Evolutionary conservation across 2,113 vertebrate genomes (phyloP), one percentile per base, ranked within the genome.

Genomic region (Plecturocebus donacophilus): DNA sequence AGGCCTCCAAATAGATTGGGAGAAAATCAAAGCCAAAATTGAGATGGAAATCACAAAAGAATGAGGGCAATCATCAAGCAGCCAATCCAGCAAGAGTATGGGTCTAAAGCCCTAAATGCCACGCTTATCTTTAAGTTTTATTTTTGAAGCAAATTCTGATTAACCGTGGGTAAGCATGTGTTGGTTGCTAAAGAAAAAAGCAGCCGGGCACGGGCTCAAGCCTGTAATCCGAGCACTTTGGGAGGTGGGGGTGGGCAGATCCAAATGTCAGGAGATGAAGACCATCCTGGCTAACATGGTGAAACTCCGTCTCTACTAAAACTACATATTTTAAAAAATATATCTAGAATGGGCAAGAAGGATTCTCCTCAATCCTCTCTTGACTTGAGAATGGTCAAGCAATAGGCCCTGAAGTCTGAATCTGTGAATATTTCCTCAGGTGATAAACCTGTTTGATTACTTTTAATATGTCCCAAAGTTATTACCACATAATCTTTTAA

Each of bases 21-120:
- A 99, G 90, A 99, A 99, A 99, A 99, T 99, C 98, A 99, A 99
- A 98, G 99, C 99, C 58, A 99, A 99, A 98, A 99, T 99, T 47
- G 99, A 99, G 97, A 98, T 99, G 99, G 99, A 99, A 98, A 98
- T 99, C 76, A 98, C 99, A 8, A 99, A 99, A 97, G 99, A 99
- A 96, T 98, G 99, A 82, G 99, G 99, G 93, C 97, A 98, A 93
- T 99, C 99, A 61, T 98, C 99, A 6, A 98, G 97, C 91, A 97
- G 81, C 76, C 87, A 91, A 71, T 27, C 97, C 99, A n/a, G 77
- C 98, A 84, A 99, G 99, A 98, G 98, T 77, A 38, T 98, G 2
- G 98, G 98, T 45, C 92, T 98, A 21, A 98, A 98, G 96, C 97
- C 92, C 0, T 99, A 87, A 98, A 9, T 35, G 45, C 35, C 68